Conservation (phyloP, 2,888 invertebrate species). For the Lepidonotus clava region DNA sequence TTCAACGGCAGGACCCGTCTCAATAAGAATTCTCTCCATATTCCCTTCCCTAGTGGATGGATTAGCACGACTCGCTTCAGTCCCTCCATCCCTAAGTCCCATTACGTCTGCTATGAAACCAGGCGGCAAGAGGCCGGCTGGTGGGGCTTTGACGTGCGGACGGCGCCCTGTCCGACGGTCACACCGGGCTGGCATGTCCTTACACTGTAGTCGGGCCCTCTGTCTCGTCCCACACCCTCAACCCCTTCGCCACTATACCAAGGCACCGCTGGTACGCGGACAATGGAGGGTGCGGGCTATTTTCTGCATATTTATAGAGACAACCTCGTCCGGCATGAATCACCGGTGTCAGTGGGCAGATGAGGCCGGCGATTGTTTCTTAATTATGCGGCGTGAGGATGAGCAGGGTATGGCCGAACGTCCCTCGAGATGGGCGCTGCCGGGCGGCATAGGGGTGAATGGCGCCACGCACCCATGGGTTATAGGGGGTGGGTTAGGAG, state of each 20-base stretch:
- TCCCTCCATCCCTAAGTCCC: not conserved
- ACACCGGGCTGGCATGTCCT: not conserved
- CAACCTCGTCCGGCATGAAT: conserved; percentile 5
- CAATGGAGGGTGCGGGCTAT: too few relatives aligned
- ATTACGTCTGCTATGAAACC: not conserved
- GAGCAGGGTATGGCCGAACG: not conserved
- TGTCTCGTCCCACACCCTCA: not conserved
- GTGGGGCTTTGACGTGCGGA: not conserved
- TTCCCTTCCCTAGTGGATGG: not conserved
- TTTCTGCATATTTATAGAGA: too few relatives aligned
- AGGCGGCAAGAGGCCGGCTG: not conserved
- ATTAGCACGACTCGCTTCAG: not conserved
- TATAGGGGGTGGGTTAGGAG: not conserved
- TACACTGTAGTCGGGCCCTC: not conserved
- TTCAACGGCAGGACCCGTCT: too few relatives aligned
- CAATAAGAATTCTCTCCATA: not conserved
- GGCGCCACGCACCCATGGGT: not conserved
- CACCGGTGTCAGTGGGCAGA: not conserved
- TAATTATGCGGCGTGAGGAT: not conserved
- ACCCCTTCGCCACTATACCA: not conserved
- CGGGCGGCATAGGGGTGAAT: not conserved
- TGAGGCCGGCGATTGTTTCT: not conserved
- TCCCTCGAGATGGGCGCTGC: not conserved
- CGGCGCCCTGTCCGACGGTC: not conserved
- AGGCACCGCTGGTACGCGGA: too few relatives aligned